These are phyloP conservation scores for Mastomys coucha DNA, from an alignment of 2,113 vertebrate species.

Conservation along the genomic window DNA sequence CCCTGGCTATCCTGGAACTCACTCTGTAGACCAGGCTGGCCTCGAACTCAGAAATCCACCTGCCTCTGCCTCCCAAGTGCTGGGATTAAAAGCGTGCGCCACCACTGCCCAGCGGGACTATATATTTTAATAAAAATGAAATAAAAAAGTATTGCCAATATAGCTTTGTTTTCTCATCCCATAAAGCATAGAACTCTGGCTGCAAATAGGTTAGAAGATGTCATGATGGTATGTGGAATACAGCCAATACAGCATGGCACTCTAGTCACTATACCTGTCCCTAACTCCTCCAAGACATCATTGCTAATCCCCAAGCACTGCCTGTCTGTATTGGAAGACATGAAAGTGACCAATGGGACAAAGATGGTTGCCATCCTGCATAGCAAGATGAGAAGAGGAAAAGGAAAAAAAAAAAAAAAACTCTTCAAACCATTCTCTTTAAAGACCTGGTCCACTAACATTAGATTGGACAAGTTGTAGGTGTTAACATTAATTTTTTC, in stretches of 20 bases:
- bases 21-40: too few relatives aligned
- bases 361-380: background rate
- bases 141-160: background rate
- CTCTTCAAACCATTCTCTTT: slow-evolving; percentile 52
- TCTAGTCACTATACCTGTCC: background rate
- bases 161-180: slow-evolving; percentile 59
- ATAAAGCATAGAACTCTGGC: background rate
- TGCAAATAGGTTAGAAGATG: background rate
- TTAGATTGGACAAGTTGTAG: slow-evolving; percentile 61
- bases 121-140: background rate
- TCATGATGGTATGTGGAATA: background rate
- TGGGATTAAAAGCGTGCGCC: too few relatives aligned
- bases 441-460: slow-evolving; percentile 28
- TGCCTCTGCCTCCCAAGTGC: too few relatives aligned
- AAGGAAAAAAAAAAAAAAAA: background rate
- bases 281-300: slow-evolving; percentile 42
- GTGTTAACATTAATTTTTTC: slow-evolving; percentile 50
- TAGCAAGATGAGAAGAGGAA: background rate
- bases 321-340: background rate
- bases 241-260: background rate
- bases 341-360: background rate
- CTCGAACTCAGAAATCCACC: too few relatives aligned
- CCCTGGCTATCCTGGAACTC: too few relatives aligned
- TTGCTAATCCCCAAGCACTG: background rate
- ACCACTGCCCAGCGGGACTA: too few relatives aligned